Conservation (phyloP, 2,797 vertebrate species). For the Crax fasciolata region DNA sequence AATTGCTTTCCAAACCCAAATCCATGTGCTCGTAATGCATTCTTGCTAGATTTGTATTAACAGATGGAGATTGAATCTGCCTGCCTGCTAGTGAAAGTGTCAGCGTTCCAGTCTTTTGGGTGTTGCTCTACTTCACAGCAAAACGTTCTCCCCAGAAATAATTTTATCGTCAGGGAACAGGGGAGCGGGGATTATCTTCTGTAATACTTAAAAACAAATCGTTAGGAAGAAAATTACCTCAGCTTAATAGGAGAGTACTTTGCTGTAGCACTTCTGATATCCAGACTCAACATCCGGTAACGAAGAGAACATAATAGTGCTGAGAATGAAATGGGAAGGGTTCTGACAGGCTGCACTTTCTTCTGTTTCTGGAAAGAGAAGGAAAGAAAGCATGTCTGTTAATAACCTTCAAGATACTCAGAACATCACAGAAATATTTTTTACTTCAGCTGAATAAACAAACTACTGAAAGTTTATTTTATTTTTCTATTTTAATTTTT, state of each 20-base stretch:
- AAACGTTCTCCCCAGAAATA: not conserved
- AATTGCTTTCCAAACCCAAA: not conserved
- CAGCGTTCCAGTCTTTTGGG: not conserved
- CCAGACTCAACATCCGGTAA: conserved; percentile 44
- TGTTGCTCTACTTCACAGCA: not conserved
- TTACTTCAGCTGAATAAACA: conserved; percentile 39
- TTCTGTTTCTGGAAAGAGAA: conserved; percentile 43
- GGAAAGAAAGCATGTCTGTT: not conserved
- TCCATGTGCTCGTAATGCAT: not conserved
- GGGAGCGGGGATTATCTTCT: not conserved
- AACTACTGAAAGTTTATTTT: conserved; percentile 23
- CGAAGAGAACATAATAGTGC: not conserved
- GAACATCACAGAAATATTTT: not conserved
- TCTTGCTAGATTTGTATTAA: not conserved
- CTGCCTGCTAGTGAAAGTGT: not conserved
- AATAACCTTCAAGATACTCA: conserved; percentile 5
- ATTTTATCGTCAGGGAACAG: not conserved
- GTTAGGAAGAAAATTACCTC: conserved; percentile 54
- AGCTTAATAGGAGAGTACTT: conserved; percentile 17
- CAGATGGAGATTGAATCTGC: not conserved
- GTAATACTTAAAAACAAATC: not conserved
- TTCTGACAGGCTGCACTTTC: conserved; percentile 18
- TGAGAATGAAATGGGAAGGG: conserved; percentile 16
- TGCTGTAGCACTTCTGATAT: not conserved
- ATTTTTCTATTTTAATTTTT: conserved; percentile 30